Percentiles rank a stretch among this genome's conserved stretches.
phyloP scores from a whole-genome alignment of 2,113 vertebrate species.

The Lycocorax pyrrhopterus region DNA sequence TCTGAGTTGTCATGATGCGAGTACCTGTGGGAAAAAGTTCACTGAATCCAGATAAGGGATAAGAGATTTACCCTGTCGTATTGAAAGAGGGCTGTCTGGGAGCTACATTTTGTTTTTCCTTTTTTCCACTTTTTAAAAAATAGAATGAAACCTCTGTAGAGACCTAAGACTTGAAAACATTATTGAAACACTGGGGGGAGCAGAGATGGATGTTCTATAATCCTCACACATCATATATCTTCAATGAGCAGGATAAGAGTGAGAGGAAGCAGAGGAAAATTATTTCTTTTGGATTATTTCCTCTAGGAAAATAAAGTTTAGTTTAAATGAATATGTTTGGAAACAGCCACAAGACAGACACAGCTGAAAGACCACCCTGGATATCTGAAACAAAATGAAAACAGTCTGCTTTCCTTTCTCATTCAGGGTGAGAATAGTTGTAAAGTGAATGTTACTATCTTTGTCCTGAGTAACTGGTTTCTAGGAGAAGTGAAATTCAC shows the following conservation, averaged over 20 bases:
- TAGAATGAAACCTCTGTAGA: background rate
- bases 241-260: background rate
- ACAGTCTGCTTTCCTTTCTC: background rate
- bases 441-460: background rate
- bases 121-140: background rate
- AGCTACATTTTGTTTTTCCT: background rate
- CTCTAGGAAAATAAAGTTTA: background rate
- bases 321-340: background rate
- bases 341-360: background rate
- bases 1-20: background rate
- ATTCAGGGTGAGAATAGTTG: background rate
- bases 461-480: background rate
- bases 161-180: background rate
- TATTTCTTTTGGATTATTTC: background rate
- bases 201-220: background rate
- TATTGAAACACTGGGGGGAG: background rate
- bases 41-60: background rate
- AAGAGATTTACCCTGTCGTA: background rate
- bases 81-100: background rate
- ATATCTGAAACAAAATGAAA: background rate
- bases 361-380: background rate
- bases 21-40: slow-evolving; percentile 1
- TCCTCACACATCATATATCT: background rate
- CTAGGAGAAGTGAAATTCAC: background rate
- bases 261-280: background rate